Evolutionary conservation across 2,888 invertebrate species (phyloP), one percentile per base, ranked within the genome.

Genomic region (Dione vanillae): DNA sequence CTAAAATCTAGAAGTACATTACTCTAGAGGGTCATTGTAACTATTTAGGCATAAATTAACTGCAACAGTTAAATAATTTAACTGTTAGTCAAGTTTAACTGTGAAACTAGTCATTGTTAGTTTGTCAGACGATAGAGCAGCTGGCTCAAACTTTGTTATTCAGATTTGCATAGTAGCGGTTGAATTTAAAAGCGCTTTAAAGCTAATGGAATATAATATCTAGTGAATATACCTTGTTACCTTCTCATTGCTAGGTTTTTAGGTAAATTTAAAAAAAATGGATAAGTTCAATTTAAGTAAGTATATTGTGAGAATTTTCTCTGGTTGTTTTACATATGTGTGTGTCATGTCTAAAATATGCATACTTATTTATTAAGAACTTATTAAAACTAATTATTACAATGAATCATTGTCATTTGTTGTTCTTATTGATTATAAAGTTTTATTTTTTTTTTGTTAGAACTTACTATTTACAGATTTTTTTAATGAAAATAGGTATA

Each of bases 131-230:
- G 65, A 70, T 65, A 67, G 72, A 70, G 40, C 72, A 73, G 67
- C 70, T 70, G 72, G 67, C 65, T 67, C 65, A 70, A 72, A 73
- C 70, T 73, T 70, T 19, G 56, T 56, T 67, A 69, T 56, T 73
- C 58, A 65, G 65, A 73, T 73, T 73, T 73, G 67, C 72, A 70
- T 73, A 67, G 67, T 54, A 67, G 61, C 67, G 59, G 67, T 66
- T 62, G 59, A 65, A 59, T 70, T 61, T 70, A 67, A 70, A 69
- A 65, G 45, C 59, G 43, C 67, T 73, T 67, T 65, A 67, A 56
- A 67, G 64, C 70, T 67, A 73, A 73, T 67, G 67, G 67, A 70
- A 67, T 70, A 54, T 65, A 59, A 65, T 59, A 35, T 40, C 40
- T 47, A 54, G n/a, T 14, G 37, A 54, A 47, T 56, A n/a, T 40